phyloP scores from a whole-genome alignment of 2,797 vertebrate species.

The Carapus acus region DNA sequence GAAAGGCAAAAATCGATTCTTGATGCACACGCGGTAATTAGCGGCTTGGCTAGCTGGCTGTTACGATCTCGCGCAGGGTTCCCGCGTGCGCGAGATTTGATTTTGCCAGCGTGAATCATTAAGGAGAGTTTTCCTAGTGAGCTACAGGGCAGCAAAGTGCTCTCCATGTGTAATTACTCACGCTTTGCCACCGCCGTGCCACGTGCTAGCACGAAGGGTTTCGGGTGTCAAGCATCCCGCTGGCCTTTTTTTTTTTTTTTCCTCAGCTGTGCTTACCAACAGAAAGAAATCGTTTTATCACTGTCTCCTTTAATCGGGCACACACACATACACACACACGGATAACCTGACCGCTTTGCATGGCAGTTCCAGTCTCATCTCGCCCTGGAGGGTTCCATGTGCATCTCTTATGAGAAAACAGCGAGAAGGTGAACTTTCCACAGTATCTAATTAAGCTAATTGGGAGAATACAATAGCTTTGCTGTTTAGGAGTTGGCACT shows the following conservation, averaged over 20 bases:
- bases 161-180: constrained; percentile 63
- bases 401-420: constrained; percentile 12
- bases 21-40: constrained; percentile 43
- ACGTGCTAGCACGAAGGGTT: constrained; percentile 38
- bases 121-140: constrained; percentile 27
- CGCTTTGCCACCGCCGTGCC: constrained; percentile 6
- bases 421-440: constrained; percentile 26
- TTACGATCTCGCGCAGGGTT: no score
- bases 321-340: constrained; percentile 2
- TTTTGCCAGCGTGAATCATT: constrained; percentile 39
- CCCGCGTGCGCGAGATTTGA: constrained; percentile 12
- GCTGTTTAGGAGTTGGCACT: constrained; percentile 12
- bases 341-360: constrained; percentile 23
- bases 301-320: constrained; percentile 50
- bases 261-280: constrained; percentile 37
- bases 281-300: constrained; percentile 56
- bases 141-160: constrained; percentile 42
- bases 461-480: constrained; percentile 10
- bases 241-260: constrained; percentile 51
- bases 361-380: constrained; percentile 6
- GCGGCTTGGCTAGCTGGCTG: no score
- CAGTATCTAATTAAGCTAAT: constrained; percentile 35
- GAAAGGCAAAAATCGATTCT: constrained; percentile 40
- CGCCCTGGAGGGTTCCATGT: constrained; percentile 11
- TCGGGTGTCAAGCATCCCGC: constrained; percentile 48